phyloP scores from a whole-genome alignment of 2,888 invertebrate genomes.

The Caenorhabditis plicata region DNA sequence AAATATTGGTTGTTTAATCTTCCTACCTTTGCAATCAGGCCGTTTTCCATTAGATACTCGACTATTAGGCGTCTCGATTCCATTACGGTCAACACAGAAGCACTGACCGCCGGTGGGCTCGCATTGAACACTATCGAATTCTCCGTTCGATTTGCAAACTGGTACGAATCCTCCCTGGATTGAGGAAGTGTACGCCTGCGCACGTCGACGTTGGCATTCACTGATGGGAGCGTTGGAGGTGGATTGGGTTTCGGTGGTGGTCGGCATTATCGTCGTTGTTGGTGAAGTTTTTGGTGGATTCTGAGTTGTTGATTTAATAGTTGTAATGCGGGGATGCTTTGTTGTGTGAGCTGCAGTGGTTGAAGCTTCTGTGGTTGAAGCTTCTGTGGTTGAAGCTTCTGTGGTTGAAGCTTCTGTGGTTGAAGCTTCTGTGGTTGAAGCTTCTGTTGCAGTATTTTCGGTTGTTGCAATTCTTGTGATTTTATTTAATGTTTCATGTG shows the following conservation, averaged over 20 bases:
- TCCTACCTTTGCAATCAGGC: conserved; percentile 62
- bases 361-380: background rate
- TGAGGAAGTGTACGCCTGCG: conserved; percentile 41
- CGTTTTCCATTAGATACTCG: conserved; percentile 44
- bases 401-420: conserved; percentile 24
- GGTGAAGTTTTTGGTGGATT: conserved; percentile 6
- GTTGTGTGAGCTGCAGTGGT: conserved; percentile 4
- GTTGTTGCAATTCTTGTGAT: conserved; percentile 6
- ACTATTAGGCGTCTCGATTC: conserved; percentile 63
- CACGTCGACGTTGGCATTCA: conserved; percentile 59
- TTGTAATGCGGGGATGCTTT: conserved; percentile 5
- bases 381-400: conserved; percentile 6
- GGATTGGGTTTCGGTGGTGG: conserved; percentile 11
- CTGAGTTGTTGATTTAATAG: conserved; percentile 5
- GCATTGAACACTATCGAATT: conserved; percentile 67
- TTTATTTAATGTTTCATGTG: background rate
- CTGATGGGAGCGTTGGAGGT: conserved; percentile 22
- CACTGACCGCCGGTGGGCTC: conserved; percentile 67
- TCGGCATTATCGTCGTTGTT: conserved; percentile 5
- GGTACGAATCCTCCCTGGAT: conserved; percentile 68
- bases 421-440: conserved; percentile 9
- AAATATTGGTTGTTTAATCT: background rate
- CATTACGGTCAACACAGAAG: conserved; percentile 67
- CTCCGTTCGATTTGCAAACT: conserved; percentile 66
- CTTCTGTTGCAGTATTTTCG: conserved; percentile 4